Evolutionary conservation across 2,888 invertebrate genomes (phyloP), one percentile per base, ranked within the genome.

Genomic region (Steinernema hermaphroditum): DNA sequence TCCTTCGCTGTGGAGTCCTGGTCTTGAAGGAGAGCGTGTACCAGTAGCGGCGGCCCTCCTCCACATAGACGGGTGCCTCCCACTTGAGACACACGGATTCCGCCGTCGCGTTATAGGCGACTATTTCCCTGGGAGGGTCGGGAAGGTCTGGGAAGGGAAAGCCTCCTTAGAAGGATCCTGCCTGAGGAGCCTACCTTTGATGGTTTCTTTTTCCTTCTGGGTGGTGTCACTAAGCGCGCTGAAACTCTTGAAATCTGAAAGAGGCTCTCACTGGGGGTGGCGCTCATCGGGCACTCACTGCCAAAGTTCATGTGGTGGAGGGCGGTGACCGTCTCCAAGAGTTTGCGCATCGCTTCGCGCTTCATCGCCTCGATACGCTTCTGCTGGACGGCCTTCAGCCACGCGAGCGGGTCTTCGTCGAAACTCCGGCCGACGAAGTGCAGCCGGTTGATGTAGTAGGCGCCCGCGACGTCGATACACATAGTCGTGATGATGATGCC

Each of bases 381-480:
- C 70, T 84, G 83, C 62, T 85, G 86, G n/a, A 86, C 85, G 8
- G 81, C 84, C 73, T 84, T 84, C 70, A 86, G 73, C 86, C 86
- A 86, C 8, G 80, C 77, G 29, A 86, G 72, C 12, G 86, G 86
- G 68, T 86, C 85, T 78, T 80, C 82, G 71, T 85, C 85, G 46
- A 85, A 62, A 37, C 81, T 57, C 34, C 86, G 73, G n/a, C 85
- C 85, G 73, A 85, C 83, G 77, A 85, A 85, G 78, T 86, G 86
- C 32, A 86, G 73, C 43, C 82, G 73, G 72, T 86, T 84, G 41
- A 86, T 85, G 76, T 86, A 86, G 73, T 86, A 86, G 14, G 84
- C 92, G 89, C 95, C 95, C 0, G 96, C 94, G 19, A 96, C 94
- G 86, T 96, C 96, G 84, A 97, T 94, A 88, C 94, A 94, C 93